Base-by-base conservation (phyloP, 2,113 vertebrate species). In the Mohoua ochrocephala region DNA sequence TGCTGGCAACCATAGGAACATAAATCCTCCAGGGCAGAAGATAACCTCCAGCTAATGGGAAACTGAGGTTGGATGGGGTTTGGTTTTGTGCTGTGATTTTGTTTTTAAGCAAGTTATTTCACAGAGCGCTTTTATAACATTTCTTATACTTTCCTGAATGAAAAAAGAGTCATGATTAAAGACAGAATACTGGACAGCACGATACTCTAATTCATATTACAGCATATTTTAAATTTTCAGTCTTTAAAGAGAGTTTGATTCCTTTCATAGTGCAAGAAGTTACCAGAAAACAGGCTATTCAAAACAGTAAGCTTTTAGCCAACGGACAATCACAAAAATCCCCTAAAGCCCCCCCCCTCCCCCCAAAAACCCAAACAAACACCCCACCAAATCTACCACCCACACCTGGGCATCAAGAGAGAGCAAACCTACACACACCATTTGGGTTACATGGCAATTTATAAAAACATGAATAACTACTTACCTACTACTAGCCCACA, bases 401-500 rank as follows among this genome's bases (percentile, higher is more conserved):
- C 60, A 78, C 26, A 64, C 5, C 4, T 6, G 28, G 23, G 13
- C 13, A 81, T 16, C 44, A 85, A 78, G n/a, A 49, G n/a, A 49
- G 41, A 39, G 17, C 23, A 86, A 45, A 73, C 14, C 54, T 13
- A 59, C 4, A 22, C 0, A 10, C 20, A 70, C 5, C 13, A 70
- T 20, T 84, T n/a, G 52, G 61, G 18, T 42, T 45, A 37, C 1
- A 67, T 3, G 3, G 11, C 9, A 76, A 75, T 31, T 59, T 30
- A 56, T 7, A 78, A 59, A 67, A 84, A 81, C 2, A 64, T 4
- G 0, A 82, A 8, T 17, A 90, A 84, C 44, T 92, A 95, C 99
- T 98, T 93, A 99, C 99, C 99, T 73, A 99, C 99, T 87, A 99
- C 99, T 76, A 99, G 98, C 42, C 99, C 99, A 88, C 99, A 99